Percentiles rank a stretch among this genome's conserved stretches.
Conservation (phyloP, 2,797 vertebrate species). For the Neopelma chrysocephalum region DNA sequence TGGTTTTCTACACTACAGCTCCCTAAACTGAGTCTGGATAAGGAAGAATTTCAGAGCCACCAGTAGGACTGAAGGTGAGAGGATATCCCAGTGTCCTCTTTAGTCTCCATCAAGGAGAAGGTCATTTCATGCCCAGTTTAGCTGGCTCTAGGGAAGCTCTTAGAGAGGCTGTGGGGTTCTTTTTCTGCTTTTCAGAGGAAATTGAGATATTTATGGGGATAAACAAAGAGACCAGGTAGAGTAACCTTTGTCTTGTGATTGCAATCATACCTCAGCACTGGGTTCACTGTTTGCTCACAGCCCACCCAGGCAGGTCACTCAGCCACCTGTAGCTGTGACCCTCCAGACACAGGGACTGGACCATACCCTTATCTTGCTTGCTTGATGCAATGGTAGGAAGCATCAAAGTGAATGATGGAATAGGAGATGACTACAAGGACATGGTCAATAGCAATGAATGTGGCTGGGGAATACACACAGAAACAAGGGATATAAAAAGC, state of each 20-base stretch:
- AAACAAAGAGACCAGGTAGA: rapidly evolving
- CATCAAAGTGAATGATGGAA: background rate
- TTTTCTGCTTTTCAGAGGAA: background rate
- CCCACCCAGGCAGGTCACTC: background rate
- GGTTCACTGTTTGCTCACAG: background rate
- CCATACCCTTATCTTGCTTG: rapidly evolving
- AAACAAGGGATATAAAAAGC: rapidly evolving
- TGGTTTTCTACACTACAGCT: background rate
- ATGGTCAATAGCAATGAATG: rapidly evolving
- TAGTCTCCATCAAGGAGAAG: background rate
- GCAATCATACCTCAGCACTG: background rate
- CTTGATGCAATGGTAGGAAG: rapidly evolving
- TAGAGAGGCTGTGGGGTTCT: rapidly evolving
- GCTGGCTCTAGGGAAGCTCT: background rate
- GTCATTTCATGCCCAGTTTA: background rate
- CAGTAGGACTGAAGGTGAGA: background rate
- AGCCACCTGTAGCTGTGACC: background rate
- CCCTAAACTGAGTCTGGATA: too few relatives aligned
- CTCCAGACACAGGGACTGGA: background rate
- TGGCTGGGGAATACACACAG: background rate
- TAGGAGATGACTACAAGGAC: rapidly evolving
- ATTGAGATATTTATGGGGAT: background rate
- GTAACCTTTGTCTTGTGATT: background rate
- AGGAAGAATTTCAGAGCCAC: background rate
- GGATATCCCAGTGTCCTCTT: rapidly evolving